Evolutionary conservation across 1,140 invertebrate genomes (phyloP), one percentile per base, ranked within the genome.

Genomic region (Trinorchestia longiramus): DNA sequence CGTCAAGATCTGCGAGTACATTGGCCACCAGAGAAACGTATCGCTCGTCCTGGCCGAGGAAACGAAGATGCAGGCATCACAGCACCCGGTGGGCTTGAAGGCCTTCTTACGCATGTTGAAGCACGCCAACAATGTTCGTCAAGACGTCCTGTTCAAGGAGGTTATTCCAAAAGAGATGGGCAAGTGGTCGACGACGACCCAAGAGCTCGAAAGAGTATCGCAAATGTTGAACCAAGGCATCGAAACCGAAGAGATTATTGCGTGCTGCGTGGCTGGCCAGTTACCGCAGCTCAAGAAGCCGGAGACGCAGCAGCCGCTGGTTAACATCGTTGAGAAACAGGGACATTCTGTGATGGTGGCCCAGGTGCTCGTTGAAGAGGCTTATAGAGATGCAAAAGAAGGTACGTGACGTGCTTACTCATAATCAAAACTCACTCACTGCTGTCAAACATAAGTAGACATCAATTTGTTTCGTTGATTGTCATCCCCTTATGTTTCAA

Each of bases 151-250:
- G 88, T 96, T 96, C 95, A 96, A 97, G 95, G 96, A 97, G 42
- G 96, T 96, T 28, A 96, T 98, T 96, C 98, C 98, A 0, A 98
- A 98, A 97, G 98, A 98, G 97, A 99, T 99, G 97, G 98, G 98
- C 0, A 98, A 98, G 36, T 98, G 98, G 41, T 98, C 99, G 97
- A 98, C 98, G 44, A 98, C 98, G 1, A 97, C 99, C 91, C 97
- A 98, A 95, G 98, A 99, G 97, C 97, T 99, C 57, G 98, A 98
- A 1, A 98, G 98, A 90, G 98, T 99, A 96, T 98, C 98, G 44
- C 98, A 98, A 97, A 97, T 99, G 96, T 97, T 99, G 43, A 98
- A 98, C 88, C 98, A 98, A 97, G 98, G 98, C 95, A 98, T 98
- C 42, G 98, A 98, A 19, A 98, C 98, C 28, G 98, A 98, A 97